Evolutionary conservation across 2,888 invertebrate species (phyloP).

Genomic region (Aphidoletes aphidimyza): DNA sequence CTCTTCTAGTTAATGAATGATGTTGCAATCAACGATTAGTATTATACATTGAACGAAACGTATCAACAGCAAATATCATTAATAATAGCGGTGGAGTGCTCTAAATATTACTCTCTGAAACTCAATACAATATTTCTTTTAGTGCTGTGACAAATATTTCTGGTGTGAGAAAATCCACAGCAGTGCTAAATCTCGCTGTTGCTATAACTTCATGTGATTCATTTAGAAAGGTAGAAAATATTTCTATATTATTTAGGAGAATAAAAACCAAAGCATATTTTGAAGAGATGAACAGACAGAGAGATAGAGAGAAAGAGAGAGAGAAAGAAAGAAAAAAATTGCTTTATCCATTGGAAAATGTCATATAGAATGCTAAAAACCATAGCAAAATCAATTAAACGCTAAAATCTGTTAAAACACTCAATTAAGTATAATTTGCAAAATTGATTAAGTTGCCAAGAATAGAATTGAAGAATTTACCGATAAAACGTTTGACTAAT

Average conservation of each 20-base stretch:
- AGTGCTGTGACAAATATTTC: background rate
- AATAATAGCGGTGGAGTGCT: background rate
- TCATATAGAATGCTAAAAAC: too few species aligned
- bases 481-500: slow-evolving; percentile 7
- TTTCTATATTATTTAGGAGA: too few species aligned
- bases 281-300: too few species aligned
- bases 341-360: too few species aligned
- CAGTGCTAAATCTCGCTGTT: background rate
- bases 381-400: too few species aligned
- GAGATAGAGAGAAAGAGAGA: too few species aligned
- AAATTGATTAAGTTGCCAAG: background rate
- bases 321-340: too few species aligned
- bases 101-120: background rate
- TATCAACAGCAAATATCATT: background rate
- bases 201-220: background rate
- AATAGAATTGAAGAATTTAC: background rate
- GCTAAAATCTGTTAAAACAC: background rate
- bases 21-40: slow-evolving; percentile 24
- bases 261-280: too few species aligned
- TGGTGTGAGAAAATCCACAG: slow-evolving; percentile 10
- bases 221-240: background rate
- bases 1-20: slow-evolving; percentile 16
- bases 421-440: background rate
- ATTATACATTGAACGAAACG: background rate
- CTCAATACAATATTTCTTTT: too few species aligned